Conservation (phyloP, 2,888 invertebrate species). For the Pelosia muscerda region DNA sequence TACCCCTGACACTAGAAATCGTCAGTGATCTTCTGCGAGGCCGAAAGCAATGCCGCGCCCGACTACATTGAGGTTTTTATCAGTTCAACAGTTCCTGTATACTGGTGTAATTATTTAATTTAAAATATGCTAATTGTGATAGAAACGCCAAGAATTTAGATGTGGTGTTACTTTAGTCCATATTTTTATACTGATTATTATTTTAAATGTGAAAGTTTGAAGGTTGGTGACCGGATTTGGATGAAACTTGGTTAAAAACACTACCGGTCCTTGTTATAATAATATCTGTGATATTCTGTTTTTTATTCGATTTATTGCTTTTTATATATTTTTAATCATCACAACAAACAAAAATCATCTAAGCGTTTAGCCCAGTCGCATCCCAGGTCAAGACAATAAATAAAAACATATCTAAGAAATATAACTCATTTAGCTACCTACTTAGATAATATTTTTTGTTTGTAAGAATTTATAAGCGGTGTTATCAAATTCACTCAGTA, state of each 20-base stretch:
- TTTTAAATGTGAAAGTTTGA: neutral
- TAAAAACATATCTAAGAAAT: too few relatives aligned
- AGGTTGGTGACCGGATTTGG: neutral
- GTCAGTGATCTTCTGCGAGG: neutral
- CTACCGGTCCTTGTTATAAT: too few relatives aligned
- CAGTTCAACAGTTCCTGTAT: slow-evolving; percentile 2
- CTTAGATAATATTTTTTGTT: neutral
- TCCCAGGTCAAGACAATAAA: too few relatives aligned
- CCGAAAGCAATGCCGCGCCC: neutral
- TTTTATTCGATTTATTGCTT: too few relatives aligned
- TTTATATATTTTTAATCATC: too few relatives aligned
- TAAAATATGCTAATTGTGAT: neutral
- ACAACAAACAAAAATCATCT: too few relatives aligned
- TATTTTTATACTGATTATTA: neutral
- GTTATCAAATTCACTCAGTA: neutral
- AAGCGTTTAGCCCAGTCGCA: too few relatives aligned
- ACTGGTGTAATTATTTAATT: neutral
- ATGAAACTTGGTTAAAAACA: neutral
- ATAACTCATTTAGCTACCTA: too few relatives aligned
- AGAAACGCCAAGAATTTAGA: neutral
- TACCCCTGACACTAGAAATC: slow-evolving; percentile 2
- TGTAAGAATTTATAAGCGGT: neutral
- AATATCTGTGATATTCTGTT: too few relatives aligned
- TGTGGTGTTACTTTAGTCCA: neutral
- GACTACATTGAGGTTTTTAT: neutral